Evolutionary conservation across 2,888 invertebrate species (phyloP), one percentile per base, ranked within the genome.

Genomic region (Bimastos eiseni): DNA sequence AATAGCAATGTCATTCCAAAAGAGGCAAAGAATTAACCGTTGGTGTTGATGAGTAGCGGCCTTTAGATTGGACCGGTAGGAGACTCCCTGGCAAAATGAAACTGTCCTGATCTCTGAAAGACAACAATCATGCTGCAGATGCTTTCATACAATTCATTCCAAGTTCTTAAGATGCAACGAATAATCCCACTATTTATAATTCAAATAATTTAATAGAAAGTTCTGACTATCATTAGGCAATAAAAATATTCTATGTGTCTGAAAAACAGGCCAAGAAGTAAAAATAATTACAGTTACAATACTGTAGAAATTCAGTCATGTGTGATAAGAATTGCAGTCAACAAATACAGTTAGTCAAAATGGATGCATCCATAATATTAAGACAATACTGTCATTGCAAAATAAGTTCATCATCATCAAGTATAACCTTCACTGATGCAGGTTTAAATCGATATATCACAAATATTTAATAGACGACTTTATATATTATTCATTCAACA

Each of bases 21-120:
- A 88, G 30, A 11, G 24, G 30, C 49, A 49, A 49, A 88, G 30
- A 89, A 38, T 34, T 44, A 44, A 49, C 41, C 41, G 33, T 89
- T 33, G 89, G 89, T 41, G 17, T 89, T 38, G 41, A 89, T 21
- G 49, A 89, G 49, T 41, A 89, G 33, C 89, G 89, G 33, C 89
- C 49, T 89, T 89, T 86, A 17, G 86, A 36, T 24, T 21, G 24
- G 37, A 86, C 86, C 36, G 86, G 86, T 6, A 86, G 34, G 24
- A 86, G 86, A 86, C 37, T 86, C 17, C 36, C 36, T 36, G 86
- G 86, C 6, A 86, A 34, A 86, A 17, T 37, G 17, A 86, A 86
- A 17, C 21, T 86, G n/a, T 86, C 37, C 24, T 86, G 86, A 37
- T 86, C 17, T 36, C 86, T 86, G 37, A 86, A 86, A 86, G 6